Conservation (phyloP, 1,140 invertebrate genomes). For the Caerostris darwini region DNA sequence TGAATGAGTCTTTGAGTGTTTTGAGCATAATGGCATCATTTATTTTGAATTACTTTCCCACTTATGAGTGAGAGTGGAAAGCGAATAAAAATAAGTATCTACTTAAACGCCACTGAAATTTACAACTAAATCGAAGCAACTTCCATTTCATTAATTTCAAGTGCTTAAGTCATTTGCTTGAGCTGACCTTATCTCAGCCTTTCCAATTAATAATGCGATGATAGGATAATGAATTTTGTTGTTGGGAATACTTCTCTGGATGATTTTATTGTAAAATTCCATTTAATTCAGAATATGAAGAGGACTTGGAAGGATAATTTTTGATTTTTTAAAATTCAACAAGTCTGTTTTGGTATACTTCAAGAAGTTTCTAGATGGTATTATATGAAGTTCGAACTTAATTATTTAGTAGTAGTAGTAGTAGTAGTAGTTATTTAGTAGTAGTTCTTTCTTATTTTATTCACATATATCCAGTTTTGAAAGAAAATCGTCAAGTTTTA, state of each 20-base stretch:
- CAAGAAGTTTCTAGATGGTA: too few relatives aligned
- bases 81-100: conserved; percentile 17
- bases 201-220: conserved; percentile 2
- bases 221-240: conserved; percentile 13
- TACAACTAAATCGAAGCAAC: conserved; percentile 11
- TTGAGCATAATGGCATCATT: conserved; percentile 10
- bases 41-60: neutral
- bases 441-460: too few relatives aligned
- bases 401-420: too few relatives aligned
- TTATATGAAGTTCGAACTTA: too few relatives aligned
- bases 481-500: too few relatives aligned
- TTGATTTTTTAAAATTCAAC: too few relatives aligned
- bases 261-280: too few relatives aligned
- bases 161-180: neutral
- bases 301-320: too few relatives aligned
- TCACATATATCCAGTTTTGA: too few relatives aligned
- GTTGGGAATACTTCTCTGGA: neutral
- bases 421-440: too few relatives aligned
- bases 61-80: neutral
- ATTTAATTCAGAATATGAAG: too few relatives aligned
- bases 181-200: neutral
- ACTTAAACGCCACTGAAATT: conserved; percentile 20
- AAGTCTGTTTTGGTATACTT: too few relatives aligned
- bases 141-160: neutral
- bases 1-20: neutral